phyloP scores from a whole-genome alignment of 2,888 invertebrate genomes.

The Lasius platythorax region DNA sequence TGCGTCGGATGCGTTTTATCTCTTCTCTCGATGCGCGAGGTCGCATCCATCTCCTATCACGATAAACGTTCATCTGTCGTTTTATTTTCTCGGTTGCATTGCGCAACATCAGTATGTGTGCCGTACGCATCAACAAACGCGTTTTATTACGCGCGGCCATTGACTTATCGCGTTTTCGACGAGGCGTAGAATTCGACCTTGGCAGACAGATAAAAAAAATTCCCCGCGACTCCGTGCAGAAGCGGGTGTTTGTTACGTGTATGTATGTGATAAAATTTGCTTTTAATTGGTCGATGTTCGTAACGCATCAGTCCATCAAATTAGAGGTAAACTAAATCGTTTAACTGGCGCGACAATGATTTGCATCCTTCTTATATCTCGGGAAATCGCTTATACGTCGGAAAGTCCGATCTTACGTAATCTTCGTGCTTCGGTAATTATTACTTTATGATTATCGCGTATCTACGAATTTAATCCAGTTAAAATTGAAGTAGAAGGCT shows the following conservation, averaged over 20 bases:
- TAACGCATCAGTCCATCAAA: constrained; percentile 77
- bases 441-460: background rate
- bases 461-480: background rate
- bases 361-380: constrained; percentile 70
- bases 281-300: constrained; percentile 77
- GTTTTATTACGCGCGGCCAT: constrained; percentile 13
- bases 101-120: background rate
- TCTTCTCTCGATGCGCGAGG: constrained; percentile 35
- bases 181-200: constrained; percentile 45
- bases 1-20: constrained; percentile 51
- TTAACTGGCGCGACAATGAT: constrained; percentile 79
- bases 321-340: constrained; percentile 78
- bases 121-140: background rate
- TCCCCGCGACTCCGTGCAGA: constrained; percentile 19
- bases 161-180: constrained; percentile 40
- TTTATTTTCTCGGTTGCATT: constrained; percentile 15
- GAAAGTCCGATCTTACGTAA: constrained; percentile 48
- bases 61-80: constrained; percentile 18
- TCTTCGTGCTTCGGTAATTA: constrained; percentile 44
- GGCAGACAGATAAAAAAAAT: constrained; percentile 33
- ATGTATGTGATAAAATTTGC: constrained; percentile 72
- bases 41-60: constrained; percentile 9
- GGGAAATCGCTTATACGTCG: constrained; percentile 13
- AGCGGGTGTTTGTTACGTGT: constrained; percentile 64
- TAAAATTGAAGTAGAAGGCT: too few species aligned